phyloP scores from a whole-genome alignment of 2,113 vertebrate species.

The Pongo pygmaeus region DNA sequence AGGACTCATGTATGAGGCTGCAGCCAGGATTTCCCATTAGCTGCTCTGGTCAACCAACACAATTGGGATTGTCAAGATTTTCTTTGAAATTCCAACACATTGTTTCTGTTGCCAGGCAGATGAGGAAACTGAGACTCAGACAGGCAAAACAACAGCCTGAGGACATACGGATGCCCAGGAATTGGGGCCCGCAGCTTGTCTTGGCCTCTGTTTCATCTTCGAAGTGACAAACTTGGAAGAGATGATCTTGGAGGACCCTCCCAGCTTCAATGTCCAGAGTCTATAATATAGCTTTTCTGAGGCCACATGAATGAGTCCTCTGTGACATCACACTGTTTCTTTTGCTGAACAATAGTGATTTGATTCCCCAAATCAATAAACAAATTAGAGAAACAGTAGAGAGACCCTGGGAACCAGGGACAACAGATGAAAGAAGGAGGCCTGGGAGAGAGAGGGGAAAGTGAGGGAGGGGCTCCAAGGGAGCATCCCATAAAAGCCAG shows the following conservation, averaged over 20 bases:
- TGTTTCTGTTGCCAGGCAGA: constrained; percentile 31
- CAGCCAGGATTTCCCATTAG: background rate
- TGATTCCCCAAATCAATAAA: constrained; percentile 70
- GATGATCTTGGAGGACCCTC: background rate
- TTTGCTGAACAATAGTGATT: constrained; percentile 62
- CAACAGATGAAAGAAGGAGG: constrained; percentile 26
- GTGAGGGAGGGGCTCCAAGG: background rate
- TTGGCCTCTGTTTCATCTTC: background rate
- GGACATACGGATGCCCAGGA: background rate
- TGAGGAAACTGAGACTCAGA: background rate
- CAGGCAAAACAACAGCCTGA: background rate
- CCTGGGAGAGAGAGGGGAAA: background rate
- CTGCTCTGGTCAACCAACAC: too few species aligned
- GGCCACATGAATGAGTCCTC: background rate
- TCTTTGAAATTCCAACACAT: background rate
- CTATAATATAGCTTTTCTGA: background rate
- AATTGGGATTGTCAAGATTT: background rate
- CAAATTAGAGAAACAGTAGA: background rate
- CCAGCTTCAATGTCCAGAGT: background rate
- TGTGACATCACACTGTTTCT: background rate
- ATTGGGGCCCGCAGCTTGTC: background rate
- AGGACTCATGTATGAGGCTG: too few species aligned
- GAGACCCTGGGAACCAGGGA: constrained; percentile 46
- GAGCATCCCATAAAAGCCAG: background rate
- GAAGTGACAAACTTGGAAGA: background rate